Base-by-base conservation (phyloP, 2,888 invertebrate species). In the Meiosimyza decipiens region DNA sequence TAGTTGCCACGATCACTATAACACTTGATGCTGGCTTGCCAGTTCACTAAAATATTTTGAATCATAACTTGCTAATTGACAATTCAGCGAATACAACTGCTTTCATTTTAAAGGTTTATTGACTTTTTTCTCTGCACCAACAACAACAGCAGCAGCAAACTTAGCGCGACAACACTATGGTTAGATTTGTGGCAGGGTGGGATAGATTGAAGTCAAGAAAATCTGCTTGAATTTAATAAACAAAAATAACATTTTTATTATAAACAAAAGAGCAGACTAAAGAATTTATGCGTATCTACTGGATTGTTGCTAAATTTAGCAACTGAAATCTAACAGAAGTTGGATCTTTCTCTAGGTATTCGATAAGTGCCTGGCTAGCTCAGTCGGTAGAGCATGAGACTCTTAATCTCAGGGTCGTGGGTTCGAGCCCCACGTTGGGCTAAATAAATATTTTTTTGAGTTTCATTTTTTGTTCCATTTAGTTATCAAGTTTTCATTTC, bases 391-490 rank as follows among this genome's bases (percentile, higher is more conserved):
- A 85, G 86, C 85, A 86, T 84, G 86, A 85, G 86, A 86, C 86
- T 86, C 85, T 86, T 86, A 86, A 86, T 86, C 85, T 85, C 86
- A 84, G 86, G 85, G 86, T 86, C 86, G 86, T 86, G 85, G 86
- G 86, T 86, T 85, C 85, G 85, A 85, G 83, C 84, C 85, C 85
- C 84, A 84, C 85, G 84, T 85, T 84, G 85, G 84, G 84, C 83
- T 82, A 75, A 63, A n/a, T 4, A 12, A 11, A 49, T 4, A 70
- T 74, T 75, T 73, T 74, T 70, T 59, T 64, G 16, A 2, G 22
- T 22, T 22, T 22, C 22, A n/a, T n/a, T n/a, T n/a, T n/a, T n/a
- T n/a, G n/a, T n/a, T n/a, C n/a, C n/a, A n/a, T n/a, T n/a, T 40
- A 7, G 6, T 1, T 40, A 7, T 40, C 40, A 7, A 7, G 1